Conservation (phyloP, 2,888 invertebrate species). For the Hypsopygia costalis region DNA sequence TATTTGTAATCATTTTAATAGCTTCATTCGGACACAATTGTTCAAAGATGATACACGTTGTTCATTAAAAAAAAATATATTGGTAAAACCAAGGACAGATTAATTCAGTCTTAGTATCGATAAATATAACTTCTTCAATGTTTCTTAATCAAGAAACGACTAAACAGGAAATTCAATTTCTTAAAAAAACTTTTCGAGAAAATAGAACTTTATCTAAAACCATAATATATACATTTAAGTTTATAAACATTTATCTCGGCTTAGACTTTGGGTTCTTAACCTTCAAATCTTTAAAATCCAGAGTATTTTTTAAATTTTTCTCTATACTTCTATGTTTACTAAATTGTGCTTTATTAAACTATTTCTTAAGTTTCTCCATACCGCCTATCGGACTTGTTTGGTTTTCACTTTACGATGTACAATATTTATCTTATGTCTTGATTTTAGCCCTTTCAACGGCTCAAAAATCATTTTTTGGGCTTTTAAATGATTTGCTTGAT, state of each 20-base stretch:
- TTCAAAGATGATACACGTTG: too few relatives aligned
- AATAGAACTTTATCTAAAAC: neutral
- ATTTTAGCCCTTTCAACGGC: neutral
- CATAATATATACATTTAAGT: neutral
- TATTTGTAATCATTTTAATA: too few relatives aligned
- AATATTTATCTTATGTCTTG: neutral
- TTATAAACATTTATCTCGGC: slow-evolving; percentile 3
- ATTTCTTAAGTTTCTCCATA: neutral
- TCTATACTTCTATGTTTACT: neutral
- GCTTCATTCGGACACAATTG: too few relatives aligned
- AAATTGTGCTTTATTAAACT: neutral
- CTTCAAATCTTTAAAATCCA: neutral
- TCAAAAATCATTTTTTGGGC: slow-evolving; percentile 2
- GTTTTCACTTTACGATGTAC: neutral
- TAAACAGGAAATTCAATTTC: neutral
- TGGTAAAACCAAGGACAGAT: too few relatives aligned
- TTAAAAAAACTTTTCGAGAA: slow-evolving; percentile 4
- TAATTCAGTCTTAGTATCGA: too few relatives aligned
- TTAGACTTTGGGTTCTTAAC: slow-evolving; percentile 8
- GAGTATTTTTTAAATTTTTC: neutral
- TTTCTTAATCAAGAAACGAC: neutral
- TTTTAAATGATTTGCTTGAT: slow-evolving; percentile 2
- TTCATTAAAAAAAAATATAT: too few relatives aligned
- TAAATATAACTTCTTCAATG: too few relatives aligned
- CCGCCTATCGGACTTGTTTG: neutral